Evolutionary conservation across 2,797 vertebrate genomes (phyloP), one percentile per base, ranked within the genome.

Genomic region (Adelosebastes latens): DNA sequence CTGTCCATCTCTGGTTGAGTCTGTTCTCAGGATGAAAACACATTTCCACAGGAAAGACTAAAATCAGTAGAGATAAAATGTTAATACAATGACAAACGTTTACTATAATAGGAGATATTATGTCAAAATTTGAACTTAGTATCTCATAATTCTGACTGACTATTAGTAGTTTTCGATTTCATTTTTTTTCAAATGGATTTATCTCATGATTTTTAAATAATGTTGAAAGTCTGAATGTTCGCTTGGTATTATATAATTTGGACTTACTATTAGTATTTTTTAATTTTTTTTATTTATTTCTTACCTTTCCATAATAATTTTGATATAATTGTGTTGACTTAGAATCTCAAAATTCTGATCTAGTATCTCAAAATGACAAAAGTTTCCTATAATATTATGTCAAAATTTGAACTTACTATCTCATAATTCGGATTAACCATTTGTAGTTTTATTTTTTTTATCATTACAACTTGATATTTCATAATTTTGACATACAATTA

Each of bases 201-300:
- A 49, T 8, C 18, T 1, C 4, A 1, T 31, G 0, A 2, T 34
- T 55, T 34, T 31, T 0, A 34, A 34, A 68, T 25, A 1, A 1
- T 22, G 0, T 32, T 53, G 0, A 32, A 32, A 16, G 8, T 53
- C 0, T 16, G 31, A 55, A 32, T 16, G 3, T 32, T 52, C 1
- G 49, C 0, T 52, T 10, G 9, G 1, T 8, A 29, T 31, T 13
- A 31, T 18, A 31, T 49, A 0, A 29, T 52, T 31, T 62, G 13
- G 31, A 22, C 12, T 34, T 62, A 34, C 39, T 42, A 42, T 42
- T 42, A 16, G 0, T 42, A 42, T 42, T 16, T 42, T 42, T 42
- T 16, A 0, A 6, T 16, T 42, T 42, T 5, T 49, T 49, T 18
- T 8, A 49, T 20, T 49, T 8, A 49, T 18, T 49, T 49, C 18